Conservation (phyloP, 2,888 invertebrate species). For the Drosophila infuscata region DNA sequence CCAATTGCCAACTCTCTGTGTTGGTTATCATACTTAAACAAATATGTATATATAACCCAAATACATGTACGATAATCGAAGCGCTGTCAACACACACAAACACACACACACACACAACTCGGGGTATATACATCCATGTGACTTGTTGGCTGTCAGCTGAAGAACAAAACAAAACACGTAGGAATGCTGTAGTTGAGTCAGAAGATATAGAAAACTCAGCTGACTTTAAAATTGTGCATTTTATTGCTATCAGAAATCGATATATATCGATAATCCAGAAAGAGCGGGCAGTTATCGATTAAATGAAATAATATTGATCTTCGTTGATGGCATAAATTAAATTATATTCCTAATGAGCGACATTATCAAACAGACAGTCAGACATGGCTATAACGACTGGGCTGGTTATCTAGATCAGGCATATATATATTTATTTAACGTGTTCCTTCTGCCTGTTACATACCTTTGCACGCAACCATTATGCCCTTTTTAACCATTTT, state of each 20-base stretch:
- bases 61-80: constrained; percentile 44
- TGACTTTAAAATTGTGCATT: not conserved
- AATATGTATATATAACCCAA: constrained; percentile 31
- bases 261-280: not conserved
- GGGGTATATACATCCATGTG: constrained; percentile 60
- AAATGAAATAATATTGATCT: not conserved
- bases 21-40: constrained; percentile 22
- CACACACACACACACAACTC: not conserved
- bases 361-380: not conserved
- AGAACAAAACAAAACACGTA: not conserved
- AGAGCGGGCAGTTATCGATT: no score
- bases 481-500: not conserved
- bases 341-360: not conserved
- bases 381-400: not conserved
- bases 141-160: constrained; percentile 45
- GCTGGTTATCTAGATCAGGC: not conserved
- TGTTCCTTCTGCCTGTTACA: not conserved
- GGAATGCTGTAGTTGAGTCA: not conserved
- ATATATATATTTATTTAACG: not conserved
- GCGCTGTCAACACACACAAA: constrained; percentile 19
- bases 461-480: no score
- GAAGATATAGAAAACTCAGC: not conserved
- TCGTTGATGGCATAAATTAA: not conserved
- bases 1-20: constrained; percentile 18
- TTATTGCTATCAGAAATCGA: not conserved